phyloP scores from a whole-genome alignment of 1,140 invertebrate genomes.

The Mylabris phalerata region DNA sequence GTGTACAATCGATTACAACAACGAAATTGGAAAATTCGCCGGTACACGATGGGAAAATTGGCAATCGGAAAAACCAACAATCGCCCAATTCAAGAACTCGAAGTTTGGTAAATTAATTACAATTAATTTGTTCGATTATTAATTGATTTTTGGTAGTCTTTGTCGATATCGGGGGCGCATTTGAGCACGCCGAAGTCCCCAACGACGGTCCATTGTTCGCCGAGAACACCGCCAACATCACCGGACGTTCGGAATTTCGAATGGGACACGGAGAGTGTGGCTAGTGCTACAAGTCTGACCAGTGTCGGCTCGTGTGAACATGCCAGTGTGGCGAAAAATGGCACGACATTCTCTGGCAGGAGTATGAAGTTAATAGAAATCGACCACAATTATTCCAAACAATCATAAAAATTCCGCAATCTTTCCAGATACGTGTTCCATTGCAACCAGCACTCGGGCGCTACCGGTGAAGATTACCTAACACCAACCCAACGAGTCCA shows the following conservation, averaged over 20 bases:
- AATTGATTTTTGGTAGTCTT: constrained; percentile 37
- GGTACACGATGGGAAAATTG: constrained; percentile 7
- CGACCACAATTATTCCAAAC: neutral
- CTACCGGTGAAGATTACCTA: constrained; percentile 69
- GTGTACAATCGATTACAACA: constrained; percentile 10
- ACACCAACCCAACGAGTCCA: constrained; percentile 80
- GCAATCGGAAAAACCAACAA: constrained; percentile 8
- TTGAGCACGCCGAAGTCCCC: constrained; percentile 36
- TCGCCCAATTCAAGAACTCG: constrained; percentile 23
- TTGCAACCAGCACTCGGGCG: constrained; percentile 67
- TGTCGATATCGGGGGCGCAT: constrained; percentile 45
- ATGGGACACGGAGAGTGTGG: constrained; percentile 69
- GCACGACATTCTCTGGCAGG: constrained; percentile 62
- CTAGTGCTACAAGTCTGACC: constrained; percentile 65
- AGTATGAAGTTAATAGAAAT: constrained; percentile 38
- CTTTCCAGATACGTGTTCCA: constrained; percentile 66
- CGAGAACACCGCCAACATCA: constrained; percentile 46
- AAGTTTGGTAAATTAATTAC: constrained; percentile 31
- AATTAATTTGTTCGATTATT: neutral
- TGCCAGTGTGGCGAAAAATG: constrained; percentile 70
- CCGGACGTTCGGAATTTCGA: constrained; percentile 49
- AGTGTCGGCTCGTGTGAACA: constrained; percentile 68
- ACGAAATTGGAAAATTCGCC: constrained; percentile 11
- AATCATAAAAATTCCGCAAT: neutral
- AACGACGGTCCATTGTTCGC: constrained; percentile 25